phyloP scores from a whole-genome alignment of 1,140 invertebrate genomes.

The Leptinotarsa lineolata region DNA sequence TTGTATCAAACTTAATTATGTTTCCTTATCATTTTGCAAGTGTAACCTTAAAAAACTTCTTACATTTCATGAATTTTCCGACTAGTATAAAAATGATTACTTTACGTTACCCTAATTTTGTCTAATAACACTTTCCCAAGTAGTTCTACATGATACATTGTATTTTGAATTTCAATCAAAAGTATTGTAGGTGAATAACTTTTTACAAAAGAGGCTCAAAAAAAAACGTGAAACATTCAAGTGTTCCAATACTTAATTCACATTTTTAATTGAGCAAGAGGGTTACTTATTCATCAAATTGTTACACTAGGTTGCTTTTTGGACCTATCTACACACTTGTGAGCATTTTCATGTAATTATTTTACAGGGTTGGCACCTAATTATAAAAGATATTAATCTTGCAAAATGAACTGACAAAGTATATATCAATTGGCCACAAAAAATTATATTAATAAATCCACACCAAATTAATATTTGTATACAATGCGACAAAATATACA shows the following conservation, averaged over 20 bases:
- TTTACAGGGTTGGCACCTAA: conserved; percentile 44
- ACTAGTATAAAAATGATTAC: conserved; percentile 34
- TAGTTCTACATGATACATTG: conserved; percentile 31
- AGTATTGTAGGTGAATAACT: no score
- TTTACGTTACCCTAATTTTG: conserved; percentile 32
- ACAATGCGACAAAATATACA: not conserved
- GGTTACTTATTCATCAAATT: conserved; percentile 16
- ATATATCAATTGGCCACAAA: no score
- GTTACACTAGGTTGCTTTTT: conserved; percentile 41
- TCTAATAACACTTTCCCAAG: conserved; percentile 17
- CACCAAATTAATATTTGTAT: conserved; percentile 22
- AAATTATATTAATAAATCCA: conserved; percentile 37
- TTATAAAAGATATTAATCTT: not conserved
- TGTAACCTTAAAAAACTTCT: conserved; percentile 24
- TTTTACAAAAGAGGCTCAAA: no score
- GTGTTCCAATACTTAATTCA: no score
- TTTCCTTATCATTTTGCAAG: no score
- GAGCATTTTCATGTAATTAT: conserved; percentile 47
- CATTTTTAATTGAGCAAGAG: no score
- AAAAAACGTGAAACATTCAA: no score
- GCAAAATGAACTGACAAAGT: no score
- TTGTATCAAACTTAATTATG: no score
- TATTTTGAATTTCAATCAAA: conserved; percentile 20
- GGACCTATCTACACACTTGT: conserved; percentile 49
- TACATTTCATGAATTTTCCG: conserved; percentile 31